Percentiles rank a stretch among this genome's conserved stretches.
Conservation (phyloP, 1,140 invertebrate species). For the Polypedilum pembai region DNA sequence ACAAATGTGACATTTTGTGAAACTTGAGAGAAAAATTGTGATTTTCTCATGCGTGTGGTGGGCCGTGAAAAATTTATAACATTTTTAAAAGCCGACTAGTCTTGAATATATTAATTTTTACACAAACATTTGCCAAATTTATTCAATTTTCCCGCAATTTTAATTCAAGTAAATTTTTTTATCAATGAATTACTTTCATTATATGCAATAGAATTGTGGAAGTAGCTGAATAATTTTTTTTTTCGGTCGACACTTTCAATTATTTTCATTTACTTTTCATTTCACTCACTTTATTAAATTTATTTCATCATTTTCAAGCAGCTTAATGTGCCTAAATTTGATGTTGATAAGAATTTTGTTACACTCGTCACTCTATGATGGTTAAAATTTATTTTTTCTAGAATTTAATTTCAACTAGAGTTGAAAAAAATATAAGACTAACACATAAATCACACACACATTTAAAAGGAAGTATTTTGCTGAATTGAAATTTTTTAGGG, state of each 20-base stretch:
- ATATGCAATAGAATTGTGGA: not conserved
- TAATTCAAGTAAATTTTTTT: not conserved
- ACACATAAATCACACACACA: too few relatives aligned
- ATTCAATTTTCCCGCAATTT: not conserved
- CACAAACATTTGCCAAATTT: not conserved
- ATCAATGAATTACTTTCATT: not conserved
- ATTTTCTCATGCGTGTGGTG: too few relatives aligned
- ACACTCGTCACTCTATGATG: not conserved
- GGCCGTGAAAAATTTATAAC: not conserved
- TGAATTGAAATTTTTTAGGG: too few relatives aligned
- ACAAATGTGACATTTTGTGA: slow-evolving; percentile 9
- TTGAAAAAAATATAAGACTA: too few relatives aligned
- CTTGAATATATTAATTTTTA: not conserved
- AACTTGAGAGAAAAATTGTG: not conserved
- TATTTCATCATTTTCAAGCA: not conserved
- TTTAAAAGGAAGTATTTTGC: too few relatives aligned
- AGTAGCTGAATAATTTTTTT: not conserved
- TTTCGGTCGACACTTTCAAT: too few relatives aligned
- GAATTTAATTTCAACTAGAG: too few relatives aligned
- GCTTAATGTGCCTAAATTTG: not conserved
- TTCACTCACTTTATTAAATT: not conserved
- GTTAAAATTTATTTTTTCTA: not conserved
- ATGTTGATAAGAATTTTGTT: not conserved
- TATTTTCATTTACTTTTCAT: not conserved
- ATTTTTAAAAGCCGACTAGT: not conserved